Percentiles rank a stretch among this genome's conserved stretches.
These are phyloP conservation scores for human DNA, from an alignment of 2,113 vertebrate species.

Conservation along the genomic window DNA sequence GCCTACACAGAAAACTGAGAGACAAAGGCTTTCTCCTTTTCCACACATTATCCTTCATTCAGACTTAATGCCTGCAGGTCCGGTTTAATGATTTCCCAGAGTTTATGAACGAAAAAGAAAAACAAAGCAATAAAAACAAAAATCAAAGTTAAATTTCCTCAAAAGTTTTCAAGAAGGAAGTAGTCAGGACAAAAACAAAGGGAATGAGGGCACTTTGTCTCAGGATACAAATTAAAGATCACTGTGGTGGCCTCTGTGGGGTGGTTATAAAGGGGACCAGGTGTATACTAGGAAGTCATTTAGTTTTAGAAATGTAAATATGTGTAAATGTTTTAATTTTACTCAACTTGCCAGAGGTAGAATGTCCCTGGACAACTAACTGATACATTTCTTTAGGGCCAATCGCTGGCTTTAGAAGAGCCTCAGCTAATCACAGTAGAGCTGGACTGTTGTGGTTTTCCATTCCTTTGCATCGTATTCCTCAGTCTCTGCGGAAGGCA, in stretches of 20 bases:
- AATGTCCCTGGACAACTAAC: not conserved
- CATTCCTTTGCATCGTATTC: not conserved
- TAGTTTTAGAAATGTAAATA: not conserved
- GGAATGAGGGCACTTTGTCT: not conserved
- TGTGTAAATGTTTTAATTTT: not conserved
- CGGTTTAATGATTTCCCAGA: constrained; percentile 54
- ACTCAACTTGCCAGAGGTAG: constrained; percentile 10
- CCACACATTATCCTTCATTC: constrained; percentile 25
- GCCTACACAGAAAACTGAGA: constrained; percentile 50
- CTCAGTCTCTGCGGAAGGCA: not conserved
- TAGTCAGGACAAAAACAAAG: not conserved
- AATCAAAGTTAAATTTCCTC: constrained; percentile 51
- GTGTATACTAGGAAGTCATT: not conserved
- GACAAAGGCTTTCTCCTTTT: constrained; percentile 42
- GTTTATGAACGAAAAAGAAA: constrained; percentile 50
- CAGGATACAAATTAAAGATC: not conserved
- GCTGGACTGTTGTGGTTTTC: not conserved
- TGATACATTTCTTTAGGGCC: not conserved
- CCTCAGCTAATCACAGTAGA: not conserved
- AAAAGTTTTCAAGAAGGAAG: constrained; percentile 45
- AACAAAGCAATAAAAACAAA: not conserved
- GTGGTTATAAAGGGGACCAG: not conserved
- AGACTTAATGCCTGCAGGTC: not conserved
- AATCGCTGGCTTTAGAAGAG: constrained; percentile 3
- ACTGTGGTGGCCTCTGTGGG: not conserved